Conservation (phyloP, 2,113 vertebrate genomes). For the Ophthalmolycus amberensis region DNA sequence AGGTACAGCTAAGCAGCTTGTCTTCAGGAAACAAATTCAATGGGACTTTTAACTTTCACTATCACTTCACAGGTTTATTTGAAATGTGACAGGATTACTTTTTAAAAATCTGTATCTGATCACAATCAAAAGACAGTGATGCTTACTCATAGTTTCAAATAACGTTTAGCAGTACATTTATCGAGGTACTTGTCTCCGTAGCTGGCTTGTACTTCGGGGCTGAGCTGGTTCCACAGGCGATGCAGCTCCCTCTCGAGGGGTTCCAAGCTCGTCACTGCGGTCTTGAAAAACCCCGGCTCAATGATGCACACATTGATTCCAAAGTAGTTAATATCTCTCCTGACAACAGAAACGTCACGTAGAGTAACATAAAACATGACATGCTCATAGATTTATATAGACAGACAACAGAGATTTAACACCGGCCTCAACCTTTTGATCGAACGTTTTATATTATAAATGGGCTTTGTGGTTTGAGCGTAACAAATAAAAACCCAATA, state of each 20-base stretch:
- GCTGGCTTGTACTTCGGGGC: slow-evolving; percentile 84
- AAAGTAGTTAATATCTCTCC: slow-evolving; percentile 90
- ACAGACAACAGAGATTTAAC: neutral
- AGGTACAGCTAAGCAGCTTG: neutral
- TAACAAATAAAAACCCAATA: slow-evolving; percentile 2
- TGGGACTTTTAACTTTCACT: neutral
- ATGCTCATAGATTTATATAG: neutral
- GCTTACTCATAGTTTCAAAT: neutral
- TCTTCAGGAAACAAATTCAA: neutral
- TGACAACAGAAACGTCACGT: slow-evolving; percentile 62
- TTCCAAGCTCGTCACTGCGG: slow-evolving; percentile 85
- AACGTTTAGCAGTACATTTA: slow-evolving; percentile 79
- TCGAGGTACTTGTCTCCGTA: slow-evolving; percentile 91
- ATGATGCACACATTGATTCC: slow-evolving; percentile 92
- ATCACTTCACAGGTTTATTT: neutral
- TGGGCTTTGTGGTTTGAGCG: neutral
- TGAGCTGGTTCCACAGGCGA: slow-evolving; percentile 88
- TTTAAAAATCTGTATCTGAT: neutral
- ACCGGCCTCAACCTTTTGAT: neutral
- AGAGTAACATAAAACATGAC: neutral
- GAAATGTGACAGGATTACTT: neutral
- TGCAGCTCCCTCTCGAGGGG: slow-evolving; percentile 85
- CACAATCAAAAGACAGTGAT: neutral
- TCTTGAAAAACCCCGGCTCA: slow-evolving; percentile 94
- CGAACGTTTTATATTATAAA: neutral